Percentiles rank a stretch among this genome's conserved stretches.
These are phyloP conservation scores for crab-eating macaque (Macaca fascicularis) DNA, from an alignment of 2,113 vertebrate species.

Conservation along the genomic window T2T-MFA8v1.1 NC_088379.1:27143501-27144000, in stretches of 20 bases:
- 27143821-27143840: constrained; percentile 41
- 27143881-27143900: constrained; percentile 38
- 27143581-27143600: background rate
- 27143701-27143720: background rate
- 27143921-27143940: constrained; percentile 23
- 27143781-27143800: background rate
- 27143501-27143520: background rate
- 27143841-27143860: constrained; percentile 35
- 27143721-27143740: background rate
- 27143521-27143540: background rate
- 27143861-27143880: constrained; percentile 62
- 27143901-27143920: background rate
- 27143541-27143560: background rate
- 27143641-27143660: background rate
- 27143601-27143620: background rate
- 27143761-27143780: background rate
- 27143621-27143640: background rate
- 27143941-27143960: constrained; percentile 61
- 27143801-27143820: background rate
- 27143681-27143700: background rate
- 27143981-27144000: constrained; percentile 8
- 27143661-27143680: background rate
- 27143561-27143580: background rate
- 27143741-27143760: accelerated
- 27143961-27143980: constrained; percentile 31